Evolutionary conservation across 2,797 vertebrate genomes (phyloP), one percentile per base, ranked within the genome.

Genomic region (Melanogrammus aeglefinus): DNA sequence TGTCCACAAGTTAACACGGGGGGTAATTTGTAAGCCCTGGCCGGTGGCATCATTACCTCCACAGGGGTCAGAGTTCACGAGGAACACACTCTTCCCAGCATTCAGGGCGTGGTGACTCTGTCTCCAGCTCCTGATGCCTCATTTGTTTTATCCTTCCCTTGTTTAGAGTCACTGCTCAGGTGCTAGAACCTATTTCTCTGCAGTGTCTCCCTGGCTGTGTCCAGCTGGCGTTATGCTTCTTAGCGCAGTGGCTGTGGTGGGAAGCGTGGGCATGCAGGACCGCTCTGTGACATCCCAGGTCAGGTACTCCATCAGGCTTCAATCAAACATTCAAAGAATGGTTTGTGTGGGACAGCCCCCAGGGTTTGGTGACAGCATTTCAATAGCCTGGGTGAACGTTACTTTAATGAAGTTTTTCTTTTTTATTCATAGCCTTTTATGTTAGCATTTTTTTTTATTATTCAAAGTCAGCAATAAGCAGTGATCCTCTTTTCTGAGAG

Each of bases 31-130:
- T 82, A 82, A 75, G 79, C 74, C 21, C 24, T 33, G 6, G 16
- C 21, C 41, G 35, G 70, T 76, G 63, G 80, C 81, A 83, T 90
- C 79, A 85, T 90, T 88, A 83, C 71, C 78, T 81, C 73, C 33
- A 41, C 74, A 71, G 77, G 81, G 82, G 75, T 81, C 29, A 88
- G 80, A 83, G 80, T 79, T 85, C 82, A 82, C 79, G 82, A 27
- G 63, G 72, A 75, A 70, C 78, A 38, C 35, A n/a, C 35, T 79
- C 75, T 70, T 73, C 75, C 39, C 18, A 76, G 14, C 73, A 77
- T 10, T 70, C 74, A 21, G 13, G n/a, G 69, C 75, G 71, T 73
- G 74, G 13, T 31, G 57, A 78, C 24, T 57, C 18, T 10, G 12
- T 14, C 21, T 1, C 16, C 38, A 3, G 0, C 39, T 33, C 6